These are phyloP conservation scores for Gila orcuttii DNA, from an alignment of 2,113 vertebrate genomes.

Conservation along the genomic window DNA sequence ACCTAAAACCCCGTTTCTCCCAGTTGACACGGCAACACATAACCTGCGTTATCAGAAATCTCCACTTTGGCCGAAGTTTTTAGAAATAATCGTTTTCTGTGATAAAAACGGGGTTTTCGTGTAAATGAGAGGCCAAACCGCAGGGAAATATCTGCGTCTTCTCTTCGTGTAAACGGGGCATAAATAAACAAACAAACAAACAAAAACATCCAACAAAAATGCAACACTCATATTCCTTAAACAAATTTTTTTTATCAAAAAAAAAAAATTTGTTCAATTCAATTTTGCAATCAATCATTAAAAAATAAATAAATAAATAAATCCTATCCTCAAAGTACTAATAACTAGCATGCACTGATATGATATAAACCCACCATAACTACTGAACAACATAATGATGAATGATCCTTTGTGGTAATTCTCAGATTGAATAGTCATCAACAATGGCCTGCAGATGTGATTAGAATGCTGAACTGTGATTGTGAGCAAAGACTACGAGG, in stretches of 20 bases:
- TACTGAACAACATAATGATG: neutral
- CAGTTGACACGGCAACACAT: too few species aligned
- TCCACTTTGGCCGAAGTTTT: too few species aligned
- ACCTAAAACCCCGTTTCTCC: too few species aligned
- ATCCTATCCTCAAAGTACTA: neutral
- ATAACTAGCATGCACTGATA: neutral
- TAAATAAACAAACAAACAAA: neutral
- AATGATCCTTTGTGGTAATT: neutral
- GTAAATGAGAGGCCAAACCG: too few species aligned
- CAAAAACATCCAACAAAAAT: neutral
- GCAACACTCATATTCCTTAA: neutral
- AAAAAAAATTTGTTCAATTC: too few species aligned
- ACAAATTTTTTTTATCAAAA: too few species aligned
- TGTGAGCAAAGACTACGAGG: neutral
- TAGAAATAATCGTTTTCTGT: too few species aligned
- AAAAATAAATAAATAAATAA: too few species aligned
- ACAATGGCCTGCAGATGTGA: constrained; percentile 32
- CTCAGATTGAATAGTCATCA: neutral
- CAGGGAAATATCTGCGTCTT: too few species aligned
- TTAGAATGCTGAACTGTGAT: constrained; percentile 10
- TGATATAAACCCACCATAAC: neutral
- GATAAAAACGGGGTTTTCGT: too few species aligned
- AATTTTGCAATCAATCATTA: neutral
- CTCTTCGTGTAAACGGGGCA: too few species aligned
- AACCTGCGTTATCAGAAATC: too few species aligned